Evolutionary conservation across 2,888 invertebrate genomes (phyloP).

Genomic region (Tholera decimalis): DNA sequence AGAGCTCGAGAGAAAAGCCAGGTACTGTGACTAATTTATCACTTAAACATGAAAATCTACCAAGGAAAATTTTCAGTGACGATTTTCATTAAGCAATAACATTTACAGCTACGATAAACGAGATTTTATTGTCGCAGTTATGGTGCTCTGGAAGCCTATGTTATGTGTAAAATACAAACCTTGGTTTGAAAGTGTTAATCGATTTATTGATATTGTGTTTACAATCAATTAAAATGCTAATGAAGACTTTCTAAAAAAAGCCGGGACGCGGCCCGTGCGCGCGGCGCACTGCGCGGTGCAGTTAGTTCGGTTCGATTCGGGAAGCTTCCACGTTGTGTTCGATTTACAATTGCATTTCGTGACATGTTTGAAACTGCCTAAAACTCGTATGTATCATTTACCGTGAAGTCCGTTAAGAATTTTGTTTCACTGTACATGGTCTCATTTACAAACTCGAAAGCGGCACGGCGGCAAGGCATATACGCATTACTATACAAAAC

Average conservation of each 20-base stretch:
- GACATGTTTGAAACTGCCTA: conserved; percentile 2
- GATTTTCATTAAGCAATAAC: background rate
- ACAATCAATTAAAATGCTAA: conserved; percentile 8
- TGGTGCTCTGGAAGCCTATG: conserved; percentile 11
- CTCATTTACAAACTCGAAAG: conserved; percentile 32
- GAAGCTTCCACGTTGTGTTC: conserved; percentile 40
- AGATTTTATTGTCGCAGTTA: conserved; percentile 8
- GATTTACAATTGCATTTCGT: conserved; percentile 6
- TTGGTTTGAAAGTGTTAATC: conserved; percentile 2
- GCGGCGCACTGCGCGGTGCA: background rate
- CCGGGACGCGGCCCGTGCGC: background rate
- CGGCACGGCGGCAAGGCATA: too few relatives aligned
- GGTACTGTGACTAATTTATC: conserved; percentile 88
- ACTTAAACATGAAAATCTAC: background rate
- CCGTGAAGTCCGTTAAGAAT: conserved; percentile 34
- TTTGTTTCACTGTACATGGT: conserved; percentile 28
- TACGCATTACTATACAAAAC: conserved; percentile 9
- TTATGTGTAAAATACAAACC: conserved; percentile 21
- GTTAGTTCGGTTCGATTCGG: conserved; percentile 50
- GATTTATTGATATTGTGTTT: conserved; percentile 9
- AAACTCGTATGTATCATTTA: conserved; percentile 8
- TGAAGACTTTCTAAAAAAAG: conserved; percentile 35
- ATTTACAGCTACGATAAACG: background rate
- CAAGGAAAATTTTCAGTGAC: background rate
- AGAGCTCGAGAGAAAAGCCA: conserved; percentile 95